Conservation (phyloP, 2,888 invertebrate species). For the Isotomurus palustris region DNA sequence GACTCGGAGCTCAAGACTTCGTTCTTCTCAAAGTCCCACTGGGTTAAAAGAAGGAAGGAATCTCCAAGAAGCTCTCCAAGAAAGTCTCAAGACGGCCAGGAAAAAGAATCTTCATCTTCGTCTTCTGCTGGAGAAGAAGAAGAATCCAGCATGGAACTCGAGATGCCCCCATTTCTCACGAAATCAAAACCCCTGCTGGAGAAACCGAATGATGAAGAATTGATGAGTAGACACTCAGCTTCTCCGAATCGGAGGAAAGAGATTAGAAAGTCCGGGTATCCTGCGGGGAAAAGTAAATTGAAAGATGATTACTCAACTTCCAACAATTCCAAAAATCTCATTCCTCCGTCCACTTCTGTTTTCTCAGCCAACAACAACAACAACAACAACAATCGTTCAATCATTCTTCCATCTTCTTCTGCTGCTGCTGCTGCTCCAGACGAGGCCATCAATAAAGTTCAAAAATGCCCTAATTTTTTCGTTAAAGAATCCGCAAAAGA, state of each 20-base stretch:
- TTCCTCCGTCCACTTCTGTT: no score
- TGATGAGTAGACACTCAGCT: background rate
- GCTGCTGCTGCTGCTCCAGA: no score
- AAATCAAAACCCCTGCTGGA: slow-evolving; percentile 9
- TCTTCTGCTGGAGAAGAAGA: slow-evolving; percentile 12
- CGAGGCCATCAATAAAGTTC: no score
- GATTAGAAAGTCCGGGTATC: no score
- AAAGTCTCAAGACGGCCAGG: background rate
- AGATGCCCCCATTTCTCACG: slow-evolving; percentile 16
- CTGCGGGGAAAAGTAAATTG: background rate
- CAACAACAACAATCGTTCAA: no score
- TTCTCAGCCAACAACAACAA: no score
- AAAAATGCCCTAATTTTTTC: no score
- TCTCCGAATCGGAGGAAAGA: no score
- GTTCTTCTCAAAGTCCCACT: slow-evolving; percentile 23
- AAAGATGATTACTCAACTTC: background rate
- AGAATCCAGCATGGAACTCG: slow-evolving; percentile 13
- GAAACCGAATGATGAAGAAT: background rate
- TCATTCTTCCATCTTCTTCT: no score
- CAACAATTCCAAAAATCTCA: no score
- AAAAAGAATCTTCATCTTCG: no score
- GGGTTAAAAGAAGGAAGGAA: slow-evolving; percentile 22
- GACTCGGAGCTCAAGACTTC: slow-evolving; percentile 23
- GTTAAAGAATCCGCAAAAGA: no score
- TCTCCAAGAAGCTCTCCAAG: background rate